phyloP scores from a whole-genome alignment of 2,113 vertebrate genomes.

The Hippocampus zosterae region DNA sequence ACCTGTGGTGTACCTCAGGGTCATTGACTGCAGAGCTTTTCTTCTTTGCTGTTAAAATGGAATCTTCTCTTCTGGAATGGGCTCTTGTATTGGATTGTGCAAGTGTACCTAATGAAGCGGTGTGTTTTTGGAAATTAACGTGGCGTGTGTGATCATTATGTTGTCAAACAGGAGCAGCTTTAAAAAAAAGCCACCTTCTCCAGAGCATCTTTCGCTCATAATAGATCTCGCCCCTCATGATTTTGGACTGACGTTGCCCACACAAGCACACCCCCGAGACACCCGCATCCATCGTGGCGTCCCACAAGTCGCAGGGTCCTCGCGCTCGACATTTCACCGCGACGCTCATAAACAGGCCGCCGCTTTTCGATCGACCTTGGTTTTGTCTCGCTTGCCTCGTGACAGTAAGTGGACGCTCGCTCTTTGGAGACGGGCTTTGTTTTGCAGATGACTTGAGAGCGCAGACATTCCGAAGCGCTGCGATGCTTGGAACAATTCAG shows the following conservation, averaged over 20 bases:
- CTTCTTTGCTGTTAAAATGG: too few species aligned
- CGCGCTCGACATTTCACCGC: conserved; percentile 67
- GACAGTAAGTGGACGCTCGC: not conserved
- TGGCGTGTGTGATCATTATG: not conserved
- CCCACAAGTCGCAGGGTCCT: conserved; percentile 19
- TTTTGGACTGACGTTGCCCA: conserved; percentile 28
- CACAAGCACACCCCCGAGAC: conserved; percentile 27
- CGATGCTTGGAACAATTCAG: not conserved
- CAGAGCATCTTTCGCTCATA: conserved; percentile 35
- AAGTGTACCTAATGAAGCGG: not conserved
- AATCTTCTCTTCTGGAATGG: too few species aligned
- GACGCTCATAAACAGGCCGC: conserved; percentile 49
- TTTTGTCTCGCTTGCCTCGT: conserved; percentile 47
- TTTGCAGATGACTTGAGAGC: conserved; percentile 20
- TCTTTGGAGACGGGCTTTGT: not conserved
- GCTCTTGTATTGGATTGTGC: not conserved
- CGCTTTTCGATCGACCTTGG: conserved; percentile 64
- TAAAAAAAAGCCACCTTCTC: conserved; percentile 29
- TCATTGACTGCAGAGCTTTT: too few species aligned
- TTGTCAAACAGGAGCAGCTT: conserved; percentile 27
- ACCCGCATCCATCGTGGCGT: conserved; percentile 29
- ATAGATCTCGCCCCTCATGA: conserved; percentile 35
- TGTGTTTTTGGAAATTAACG: too few species aligned
- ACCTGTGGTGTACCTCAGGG: too few species aligned
- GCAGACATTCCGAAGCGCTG: not conserved